Base-by-base conservation (phyloP, 2,113 vertebrate genomes). In the Oncorhynchus kisutch region DNA sequence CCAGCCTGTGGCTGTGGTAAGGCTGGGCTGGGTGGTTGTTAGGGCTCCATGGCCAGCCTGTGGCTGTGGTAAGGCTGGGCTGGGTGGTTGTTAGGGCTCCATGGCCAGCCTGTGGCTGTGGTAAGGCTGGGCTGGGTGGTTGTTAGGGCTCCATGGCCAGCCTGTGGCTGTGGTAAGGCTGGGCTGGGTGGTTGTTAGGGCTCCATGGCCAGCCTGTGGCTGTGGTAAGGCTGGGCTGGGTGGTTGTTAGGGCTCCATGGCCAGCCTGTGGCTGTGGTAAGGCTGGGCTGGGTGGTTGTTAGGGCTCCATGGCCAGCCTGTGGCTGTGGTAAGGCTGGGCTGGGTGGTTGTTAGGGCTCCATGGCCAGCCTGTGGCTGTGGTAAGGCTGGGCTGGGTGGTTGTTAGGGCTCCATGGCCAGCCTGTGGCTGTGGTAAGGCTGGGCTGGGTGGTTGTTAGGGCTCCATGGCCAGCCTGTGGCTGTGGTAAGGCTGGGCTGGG, bases 321-420 rank as follows among this genome's bases (percentile, higher is more conserved):
- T 1, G 34, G 45, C 69, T 86, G 81, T 1, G 34, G 49, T 71
- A 66, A 29, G 31, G 49, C 57, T 72, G 34, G 57, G 73, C 59
- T 74, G 73, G n/a, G 18, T 29, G 67, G 31, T 39, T 24, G 3
- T 18, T 25, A 22, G 66, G 45, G 5, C 45, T 48, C 11, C 7
- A 5, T 72, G 79, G 78, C 73, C 79, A 81, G 73, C 45, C 65
- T 86, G 82, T 1, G 34, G 45, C 69, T 86, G 81, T 1, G 34
- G 49, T 71, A 66, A 29, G 31, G 49, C 57, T 72, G 34, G 57
- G 73, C 59, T 74, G 73, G n/a, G 18, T 29, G 67, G 31, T 39
- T 24, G 3, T 18, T 25, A 22, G 66, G 45, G 9, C 45, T 48
- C 11, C 7, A 5, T 72, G 79, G 78, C 73, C 79, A 81, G 73